Base-by-base conservation (phyloP, 2,797 vertebrate species). In the Delichon dasypus region DNA sequence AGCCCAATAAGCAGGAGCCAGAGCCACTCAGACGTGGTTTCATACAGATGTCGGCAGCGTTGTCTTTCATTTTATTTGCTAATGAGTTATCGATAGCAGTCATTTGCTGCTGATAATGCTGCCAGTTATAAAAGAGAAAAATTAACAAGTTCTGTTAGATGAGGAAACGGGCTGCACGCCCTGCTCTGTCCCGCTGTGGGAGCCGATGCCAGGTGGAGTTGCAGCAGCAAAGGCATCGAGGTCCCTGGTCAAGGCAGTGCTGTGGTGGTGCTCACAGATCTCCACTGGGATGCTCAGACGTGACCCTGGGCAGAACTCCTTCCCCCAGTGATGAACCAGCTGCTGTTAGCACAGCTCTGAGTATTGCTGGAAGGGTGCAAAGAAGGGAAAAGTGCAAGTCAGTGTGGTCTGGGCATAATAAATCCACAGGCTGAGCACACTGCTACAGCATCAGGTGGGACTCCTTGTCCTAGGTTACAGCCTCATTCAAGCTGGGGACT, bases 1-100 rank as follows among this genome's bases (percentile, higher is more conserved):
- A 96, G 90, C 89, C 94, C 96, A 90, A 94, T 96, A 95, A 97
- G 93, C 94, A 90, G 95, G 91, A 97, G 95, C 85, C 85, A 95
- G 90, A 96, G 95, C 79, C 92, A 83, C 84, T 74, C 84, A 94
- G 94, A 95, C 95, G 91, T 32, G 45, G 92, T 58, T 97, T 97
- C 97, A 97, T 97, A 97, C 97, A 91, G 84, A 93, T 97, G 95
- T 97, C 95, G 83, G 97, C 82, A 67, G 87, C 70, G 84, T 75
- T 96, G 94, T 91, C 96, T 97, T 96, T 97, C 97, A 95, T 97
- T 98, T 98, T 96, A 97, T 97, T 98, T 98, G 97, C 95, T 97
- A 98, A 98, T 89, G 95, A 97, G 97, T 98, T 98, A 98, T 98
- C 97, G 70, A 98, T 97, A 97, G 88, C 20, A 3, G 95, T 96